These are phyloP conservation scores for Antheraea yamamai DNA, from an alignment of 2,888 invertebrate genomes.

Conservation along the genomic window DNA sequence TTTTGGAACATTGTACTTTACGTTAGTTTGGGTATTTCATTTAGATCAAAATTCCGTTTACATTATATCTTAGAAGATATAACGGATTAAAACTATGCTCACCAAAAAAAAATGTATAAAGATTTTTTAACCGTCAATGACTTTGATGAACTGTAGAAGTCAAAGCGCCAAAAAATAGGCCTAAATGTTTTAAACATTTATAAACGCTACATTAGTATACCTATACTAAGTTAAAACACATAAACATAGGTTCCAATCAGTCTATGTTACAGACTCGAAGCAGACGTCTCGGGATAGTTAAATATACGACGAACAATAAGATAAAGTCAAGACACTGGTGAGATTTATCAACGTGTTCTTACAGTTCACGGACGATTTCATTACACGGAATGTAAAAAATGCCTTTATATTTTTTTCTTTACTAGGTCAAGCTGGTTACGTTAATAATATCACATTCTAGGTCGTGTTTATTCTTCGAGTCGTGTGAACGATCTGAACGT, in stretches of 20 bases:
- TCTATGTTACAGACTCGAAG: conserved; percentile 26
- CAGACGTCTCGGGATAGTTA: conserved; percentile 33
- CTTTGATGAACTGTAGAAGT: too few relatives aligned
- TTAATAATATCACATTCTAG: conserved; percentile 6
- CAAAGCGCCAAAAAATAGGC: too few relatives aligned
- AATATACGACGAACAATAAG: conserved; percentile 34
- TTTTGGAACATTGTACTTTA: too few relatives aligned
- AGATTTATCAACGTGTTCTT: conserved; percentile 27
- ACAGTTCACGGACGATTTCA: conserved; percentile 25
- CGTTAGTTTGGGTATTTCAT: too few relatives aligned
- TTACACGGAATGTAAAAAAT: conserved; percentile 18
- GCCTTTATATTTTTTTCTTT: conserved; percentile 1
- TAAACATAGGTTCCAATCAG: conserved; percentile 16
- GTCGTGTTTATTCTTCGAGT: conserved; percentile 5
- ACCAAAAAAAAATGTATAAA: too few relatives aligned
- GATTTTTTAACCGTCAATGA: too few relatives aligned
- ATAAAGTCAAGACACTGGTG: conserved; percentile 20
- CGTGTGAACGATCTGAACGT: neutral
- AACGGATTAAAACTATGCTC: too few relatives aligned
- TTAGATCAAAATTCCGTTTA: too few relatives aligned
- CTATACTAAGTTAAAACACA: neutral
- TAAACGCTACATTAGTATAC: too few relatives aligned
- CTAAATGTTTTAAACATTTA: too few relatives aligned
- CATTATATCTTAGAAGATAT: too few relatives aligned
- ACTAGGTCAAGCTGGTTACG: conserved; percentile 5